phyloP scores from a whole-genome alignment of 2,113 vertebrate species.

The Oriolus oriolus region DNA sequence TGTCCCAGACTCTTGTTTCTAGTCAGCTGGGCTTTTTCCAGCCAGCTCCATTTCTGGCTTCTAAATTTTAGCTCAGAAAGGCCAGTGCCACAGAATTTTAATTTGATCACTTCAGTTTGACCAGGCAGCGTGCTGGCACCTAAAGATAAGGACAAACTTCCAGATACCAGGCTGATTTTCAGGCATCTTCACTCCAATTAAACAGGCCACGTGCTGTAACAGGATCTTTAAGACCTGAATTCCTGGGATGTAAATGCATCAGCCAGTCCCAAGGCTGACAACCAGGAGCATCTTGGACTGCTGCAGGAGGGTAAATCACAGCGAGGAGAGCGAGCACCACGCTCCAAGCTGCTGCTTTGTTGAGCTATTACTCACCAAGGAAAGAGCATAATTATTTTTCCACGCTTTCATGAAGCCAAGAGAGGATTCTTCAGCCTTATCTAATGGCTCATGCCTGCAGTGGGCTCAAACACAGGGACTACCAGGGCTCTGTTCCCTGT shows the following conservation, averaged over 20 bases:
- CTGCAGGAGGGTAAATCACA: background rate
- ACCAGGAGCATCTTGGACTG: background rate
- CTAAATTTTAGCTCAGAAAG: background rate
- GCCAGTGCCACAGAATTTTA: background rate
- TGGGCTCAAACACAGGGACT: background rate
- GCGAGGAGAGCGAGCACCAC: background rate
- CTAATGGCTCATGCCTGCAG: background rate
- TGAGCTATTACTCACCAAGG: conserved; percentile 1
- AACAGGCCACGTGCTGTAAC: background rate
- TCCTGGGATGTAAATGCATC: background rate
- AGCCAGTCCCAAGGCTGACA: background rate
- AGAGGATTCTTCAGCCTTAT: background rate
- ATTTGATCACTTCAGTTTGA: background rate
- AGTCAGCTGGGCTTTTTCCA: background rate
- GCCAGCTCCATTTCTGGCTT: background rate
- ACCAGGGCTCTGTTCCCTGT: background rate
- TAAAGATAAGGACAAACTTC: background rate
- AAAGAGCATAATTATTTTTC: background rate
- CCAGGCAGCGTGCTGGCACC: background rate
- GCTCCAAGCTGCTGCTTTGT: background rate
- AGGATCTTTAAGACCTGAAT: background rate
- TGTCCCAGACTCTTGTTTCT: background rate
- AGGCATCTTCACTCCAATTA: background rate
- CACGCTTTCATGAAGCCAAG: background rate
- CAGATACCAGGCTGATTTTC: background rate